These are phyloP conservation scores for Typhlichthys eigenmanni DNA, from an alignment of 2,797 vertebrate species.

Conservation along the genomic window DNA sequence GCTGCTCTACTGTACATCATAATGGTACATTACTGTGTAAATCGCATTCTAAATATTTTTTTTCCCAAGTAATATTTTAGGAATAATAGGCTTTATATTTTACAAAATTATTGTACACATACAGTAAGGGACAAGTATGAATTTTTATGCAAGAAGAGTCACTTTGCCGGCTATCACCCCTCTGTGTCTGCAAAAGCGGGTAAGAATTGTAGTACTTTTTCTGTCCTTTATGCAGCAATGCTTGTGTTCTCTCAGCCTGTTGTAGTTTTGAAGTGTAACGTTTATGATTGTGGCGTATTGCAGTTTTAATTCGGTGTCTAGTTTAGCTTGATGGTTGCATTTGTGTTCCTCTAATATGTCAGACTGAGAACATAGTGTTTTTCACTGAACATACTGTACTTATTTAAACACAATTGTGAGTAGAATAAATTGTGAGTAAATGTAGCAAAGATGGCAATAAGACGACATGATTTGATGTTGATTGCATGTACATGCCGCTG, in stretches of 20 bases:
- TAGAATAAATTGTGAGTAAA: no score
- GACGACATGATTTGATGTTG: no score
- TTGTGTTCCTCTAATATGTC: no score
- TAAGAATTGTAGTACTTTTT: slow-evolving; percentile 55
- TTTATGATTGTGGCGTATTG: background rate
- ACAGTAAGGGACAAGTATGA: slow-evolving; percentile 79
- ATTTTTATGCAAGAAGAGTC: slow-evolving; percentile 88
- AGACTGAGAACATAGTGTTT: no score
- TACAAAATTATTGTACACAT: slow-evolving; percentile 36
- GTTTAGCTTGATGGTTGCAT: no score
- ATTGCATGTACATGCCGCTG: no score
- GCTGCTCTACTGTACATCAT: background rate
- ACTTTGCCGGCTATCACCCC: slow-evolving; percentile 90
- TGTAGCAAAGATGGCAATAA: no score
- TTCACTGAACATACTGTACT: no score
- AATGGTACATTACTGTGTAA: background rate
- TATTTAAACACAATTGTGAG: no score
- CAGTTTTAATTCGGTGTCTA: no score
- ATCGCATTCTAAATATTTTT: background rate
- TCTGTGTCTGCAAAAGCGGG: slow-evolving; percentile 86
- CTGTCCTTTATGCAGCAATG: background rate
- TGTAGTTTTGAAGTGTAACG: background rate
- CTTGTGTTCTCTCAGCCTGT: slow-evolving; percentile 19
- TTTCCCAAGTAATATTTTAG: no score
- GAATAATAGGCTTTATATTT: no score